Conservation (phyloP, 2,797 vertebrate species). For the Threskiornis aethiopicus region DNA sequence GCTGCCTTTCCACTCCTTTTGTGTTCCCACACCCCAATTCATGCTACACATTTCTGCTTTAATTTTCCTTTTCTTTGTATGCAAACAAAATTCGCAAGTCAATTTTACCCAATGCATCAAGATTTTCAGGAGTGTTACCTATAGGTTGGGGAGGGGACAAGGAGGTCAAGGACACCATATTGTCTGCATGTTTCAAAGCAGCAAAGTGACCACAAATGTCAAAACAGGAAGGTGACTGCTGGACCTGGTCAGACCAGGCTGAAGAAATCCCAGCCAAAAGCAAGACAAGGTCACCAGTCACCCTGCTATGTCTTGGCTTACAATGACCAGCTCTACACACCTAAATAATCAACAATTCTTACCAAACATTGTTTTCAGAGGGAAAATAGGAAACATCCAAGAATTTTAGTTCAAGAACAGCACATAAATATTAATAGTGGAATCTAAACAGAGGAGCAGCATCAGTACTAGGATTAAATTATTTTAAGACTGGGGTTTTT, state of each 20-base stretch:
- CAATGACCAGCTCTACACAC: background rate
- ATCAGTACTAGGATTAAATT: background rate
- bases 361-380: conserved; percentile 30
- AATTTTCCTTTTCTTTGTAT: background rate
- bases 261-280: conserved; percentile 30
- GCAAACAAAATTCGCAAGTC: background rate
- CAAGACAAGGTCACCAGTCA: conserved; percentile 14
- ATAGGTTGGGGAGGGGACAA: background rate
- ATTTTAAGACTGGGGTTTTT: background rate
- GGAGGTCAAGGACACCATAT: background rate
- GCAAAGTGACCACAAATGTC: background rate
- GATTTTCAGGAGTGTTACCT: background rate
- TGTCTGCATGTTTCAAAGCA: background rate
- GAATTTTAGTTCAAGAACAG: background rate
- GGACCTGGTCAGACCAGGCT: background rate
- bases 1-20: background rate
- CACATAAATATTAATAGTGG: background rate
- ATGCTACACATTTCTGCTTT: background rate
- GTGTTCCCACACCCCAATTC: background rate
- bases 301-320: background rate
- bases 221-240: conserved; percentile 18
- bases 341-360: background rate
- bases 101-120: background rate
- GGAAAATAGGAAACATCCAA: conserved; percentile 32
- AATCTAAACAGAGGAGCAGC: background rate